Percentiles rank a stretch among this genome's conserved stretches.
Conservation (phyloP, 2,113 vertebrate genomes). For the Xiphorhynchus elegans region DNA sequence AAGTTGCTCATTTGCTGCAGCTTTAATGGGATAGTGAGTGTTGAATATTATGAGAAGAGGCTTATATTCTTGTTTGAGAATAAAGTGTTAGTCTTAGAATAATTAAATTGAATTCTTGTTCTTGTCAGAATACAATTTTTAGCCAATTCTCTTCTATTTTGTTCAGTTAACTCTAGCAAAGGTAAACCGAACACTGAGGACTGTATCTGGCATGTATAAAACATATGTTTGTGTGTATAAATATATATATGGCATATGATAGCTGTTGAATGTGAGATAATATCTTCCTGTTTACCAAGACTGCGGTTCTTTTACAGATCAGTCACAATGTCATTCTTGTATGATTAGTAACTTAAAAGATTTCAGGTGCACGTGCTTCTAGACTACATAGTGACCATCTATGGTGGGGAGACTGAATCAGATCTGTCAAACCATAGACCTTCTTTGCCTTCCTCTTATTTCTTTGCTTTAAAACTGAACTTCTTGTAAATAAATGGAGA, state of each 20-base stretch:
- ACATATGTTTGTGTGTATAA: background rate
- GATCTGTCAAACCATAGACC: rapidly evolving
- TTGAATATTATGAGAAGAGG: background rate
- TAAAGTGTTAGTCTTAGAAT: background rate
- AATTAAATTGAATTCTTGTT: background rate
- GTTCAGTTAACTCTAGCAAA: background rate
- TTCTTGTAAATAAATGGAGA: background rate
- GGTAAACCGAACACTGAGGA: background rate
- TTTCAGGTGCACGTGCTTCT: background rate
- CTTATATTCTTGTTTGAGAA: background rate
- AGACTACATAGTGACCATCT: background rate
- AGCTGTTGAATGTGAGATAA: background rate
- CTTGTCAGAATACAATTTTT: background rate
- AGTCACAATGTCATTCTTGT: background rate
- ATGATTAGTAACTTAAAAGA: background rate
- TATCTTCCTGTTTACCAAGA: background rate
- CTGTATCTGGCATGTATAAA: background rate
- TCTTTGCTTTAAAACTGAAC: background rate
- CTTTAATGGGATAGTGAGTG: background rate
- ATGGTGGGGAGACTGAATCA: background rate
- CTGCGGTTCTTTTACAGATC: background rate
- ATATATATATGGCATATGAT: rapidly evolving
- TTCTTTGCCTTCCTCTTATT: too few species aligned
- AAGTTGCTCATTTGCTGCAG: constrained; percentile 3
- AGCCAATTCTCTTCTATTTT: background rate